Percentiles rank a stretch among this genome's conserved stretches.
Evolutionary conservation across 2,113 vertebrate genomes (phyloP).

Genomic region (Xiphorhynchus elegans): DNA sequence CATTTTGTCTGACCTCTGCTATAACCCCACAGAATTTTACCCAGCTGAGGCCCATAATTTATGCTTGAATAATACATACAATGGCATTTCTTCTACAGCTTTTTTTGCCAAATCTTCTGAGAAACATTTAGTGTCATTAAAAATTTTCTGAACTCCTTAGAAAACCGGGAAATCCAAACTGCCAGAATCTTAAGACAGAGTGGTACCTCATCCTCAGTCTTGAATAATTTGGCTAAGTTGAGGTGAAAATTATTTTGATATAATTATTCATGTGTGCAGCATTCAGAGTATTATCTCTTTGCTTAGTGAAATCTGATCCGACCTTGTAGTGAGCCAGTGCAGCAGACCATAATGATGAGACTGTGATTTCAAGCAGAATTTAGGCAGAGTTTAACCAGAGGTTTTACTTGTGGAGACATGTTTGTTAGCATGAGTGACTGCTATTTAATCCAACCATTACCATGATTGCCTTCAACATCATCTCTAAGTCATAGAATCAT

Average conservation of each 20-base stretch:
- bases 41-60: not conserved
- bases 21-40: not conserved
- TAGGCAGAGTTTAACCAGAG: not conserved
- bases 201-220: not conserved
- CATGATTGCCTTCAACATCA: not conserved
- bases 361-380: not conserved
- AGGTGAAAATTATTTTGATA: not conserved
- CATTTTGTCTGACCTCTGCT: not conserved
- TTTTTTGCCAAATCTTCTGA: not conserved
- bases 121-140: not conserved
- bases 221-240: not conserved
- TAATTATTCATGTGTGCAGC: not conserved
- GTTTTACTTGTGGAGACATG: not conserved
- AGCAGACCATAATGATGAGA: not conserved
- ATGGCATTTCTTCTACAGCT: not conserved
- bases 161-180: not conserved
- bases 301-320: not conserved
- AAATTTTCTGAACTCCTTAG: not conserved
- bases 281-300: not conserved
- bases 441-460: not conserved
- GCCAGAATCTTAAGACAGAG: not conserved
- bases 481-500: not conserved
- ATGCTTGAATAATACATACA: constrained; percentile 4
- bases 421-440: not conserved
- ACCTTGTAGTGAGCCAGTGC: not conserved